Conservation (phyloP, 2,797 vertebrate species). For the Spinus olivaceus region DNA sequence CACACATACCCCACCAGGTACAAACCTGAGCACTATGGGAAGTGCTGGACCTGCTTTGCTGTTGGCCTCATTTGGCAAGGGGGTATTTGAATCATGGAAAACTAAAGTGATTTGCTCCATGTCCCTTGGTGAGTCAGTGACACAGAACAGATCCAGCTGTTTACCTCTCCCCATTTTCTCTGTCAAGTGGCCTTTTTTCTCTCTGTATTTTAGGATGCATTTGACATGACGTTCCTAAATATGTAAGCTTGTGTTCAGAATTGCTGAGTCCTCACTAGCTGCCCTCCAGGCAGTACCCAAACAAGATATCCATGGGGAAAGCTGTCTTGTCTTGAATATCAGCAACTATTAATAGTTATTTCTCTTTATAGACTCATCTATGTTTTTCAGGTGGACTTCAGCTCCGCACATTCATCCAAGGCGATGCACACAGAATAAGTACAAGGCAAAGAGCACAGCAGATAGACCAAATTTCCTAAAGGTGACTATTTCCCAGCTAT, state of each 20-base stretch:
- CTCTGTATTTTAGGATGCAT: neutral
- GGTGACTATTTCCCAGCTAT: neutral
- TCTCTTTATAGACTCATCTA: neutral
- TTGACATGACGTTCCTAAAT: conserved; percentile 13
- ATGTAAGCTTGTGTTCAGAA: neutral
- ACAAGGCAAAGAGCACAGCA: neutral
- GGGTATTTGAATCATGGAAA: neutral
- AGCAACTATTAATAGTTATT: neutral
- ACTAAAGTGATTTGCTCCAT: neutral
- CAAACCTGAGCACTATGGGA: neutral
- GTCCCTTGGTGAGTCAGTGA: conserved; percentile 23
- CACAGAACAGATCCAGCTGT: conserved; percentile 21
- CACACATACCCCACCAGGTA: neutral
- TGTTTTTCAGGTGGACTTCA: neutral
- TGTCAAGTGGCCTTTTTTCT: neutral
- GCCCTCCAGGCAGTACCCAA: neutral
- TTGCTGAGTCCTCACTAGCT: conserved; percentile 31
- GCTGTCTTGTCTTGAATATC: neutral
- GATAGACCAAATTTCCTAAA: neutral
- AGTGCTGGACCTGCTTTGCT: neutral
- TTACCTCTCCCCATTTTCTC: neutral
- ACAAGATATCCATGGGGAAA: neutral
- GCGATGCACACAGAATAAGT: neutral
- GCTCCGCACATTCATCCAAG: neutral
- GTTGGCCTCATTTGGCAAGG: conserved; percentile 14